Base-by-base conservation (phyloP, 2,113 vertebrate species). In the Ardeotis arabs region DNA sequence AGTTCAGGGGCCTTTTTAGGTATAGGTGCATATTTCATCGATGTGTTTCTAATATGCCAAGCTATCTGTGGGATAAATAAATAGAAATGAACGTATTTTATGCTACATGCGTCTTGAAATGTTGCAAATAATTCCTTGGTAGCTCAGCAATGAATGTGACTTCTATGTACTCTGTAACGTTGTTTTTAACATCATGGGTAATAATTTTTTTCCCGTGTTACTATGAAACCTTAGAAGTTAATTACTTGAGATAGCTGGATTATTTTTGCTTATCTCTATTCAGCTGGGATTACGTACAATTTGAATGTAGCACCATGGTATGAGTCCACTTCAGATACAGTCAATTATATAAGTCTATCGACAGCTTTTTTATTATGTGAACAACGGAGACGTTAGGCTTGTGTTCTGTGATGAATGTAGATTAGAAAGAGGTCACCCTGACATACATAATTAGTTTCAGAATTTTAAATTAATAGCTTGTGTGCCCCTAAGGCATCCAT, bases 341-440 rank as follows among this genome's bases (percentile, higher is more conserved):
- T 97, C 97, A 97, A 98, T 98, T 98, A 97, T 98, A 75, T 96
- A 97, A 97, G 96, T 98, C 97, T 97, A 97, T 98, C 97, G 97
- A 97, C 96, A 95, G 96, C 95, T 96, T 97, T 98, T 98, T 98
- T 98, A 98, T 97, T 97, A 95, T 97, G 92, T 82, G 93, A 98
- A 97, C 97, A 98, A 97, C 79, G 66, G 95, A 97, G 97, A 97
- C 96, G 98, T 97, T 97, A 95, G 73, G 96, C 91, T 97, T 67
- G 56, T 89, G 95, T 94, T 97, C 95, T 97, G 91, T 96, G 97
- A 98, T 98, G 97, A 98, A 98, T 98, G 92, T 97, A 98, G 98
- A 98, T 98, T 98, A 98, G 97, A 93, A 91, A 97, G 96, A 97
- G 98, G 98, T 98, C 98, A 98, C 97, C 97, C 97, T 98, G 98